phyloP scores from a whole-genome alignment of 2,888 invertebrate genomes.

The Trachelus tabidus region DNA sequence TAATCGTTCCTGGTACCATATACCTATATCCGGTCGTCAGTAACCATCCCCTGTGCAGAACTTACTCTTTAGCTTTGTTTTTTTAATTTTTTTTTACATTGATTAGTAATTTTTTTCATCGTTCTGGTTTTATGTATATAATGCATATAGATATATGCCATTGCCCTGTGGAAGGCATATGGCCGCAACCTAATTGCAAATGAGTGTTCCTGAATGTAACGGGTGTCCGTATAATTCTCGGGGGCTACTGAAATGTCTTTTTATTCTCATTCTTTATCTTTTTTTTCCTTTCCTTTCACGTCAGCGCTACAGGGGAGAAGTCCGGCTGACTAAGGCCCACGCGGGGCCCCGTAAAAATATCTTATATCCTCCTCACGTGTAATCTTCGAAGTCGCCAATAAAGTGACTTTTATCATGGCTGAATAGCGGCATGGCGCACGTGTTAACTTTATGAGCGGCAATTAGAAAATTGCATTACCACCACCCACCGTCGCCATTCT shows the following conservation, averaged over 20 bases:
- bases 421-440: conserved; percentile 41
- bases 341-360: neutral
- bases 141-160: conserved; percentile 26
- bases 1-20: conserved; percentile 42
- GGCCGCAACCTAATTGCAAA: conserved; percentile 29
- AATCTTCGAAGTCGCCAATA: conserved; percentile 29
- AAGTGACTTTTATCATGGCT: conserved; percentile 51
- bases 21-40: neutral
- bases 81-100: neutral
- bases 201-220: conserved; percentile 17
- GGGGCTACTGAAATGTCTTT: neutral
- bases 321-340: neutral
- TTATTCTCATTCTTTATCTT: neutral
- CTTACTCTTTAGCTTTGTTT: neutral
- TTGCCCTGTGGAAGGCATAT: conserved; percentile 22
- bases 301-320: neutral
- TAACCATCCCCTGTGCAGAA: conserved; percentile 23
- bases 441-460: conserved; percentile 54
- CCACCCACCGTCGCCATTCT: conserved; percentile 9
- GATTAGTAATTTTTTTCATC: neutral
- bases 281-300: neutral
- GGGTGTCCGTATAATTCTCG: conserved; percentile 7
- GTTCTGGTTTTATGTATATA: neutral
- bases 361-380: neutral
- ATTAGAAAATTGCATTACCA: conserved; percentile 64